These are phyloP conservation scores for Agriopis aurantiaria DNA, from an alignment of 2,888 invertebrate genomes.

Conservation along the genomic window DNA sequence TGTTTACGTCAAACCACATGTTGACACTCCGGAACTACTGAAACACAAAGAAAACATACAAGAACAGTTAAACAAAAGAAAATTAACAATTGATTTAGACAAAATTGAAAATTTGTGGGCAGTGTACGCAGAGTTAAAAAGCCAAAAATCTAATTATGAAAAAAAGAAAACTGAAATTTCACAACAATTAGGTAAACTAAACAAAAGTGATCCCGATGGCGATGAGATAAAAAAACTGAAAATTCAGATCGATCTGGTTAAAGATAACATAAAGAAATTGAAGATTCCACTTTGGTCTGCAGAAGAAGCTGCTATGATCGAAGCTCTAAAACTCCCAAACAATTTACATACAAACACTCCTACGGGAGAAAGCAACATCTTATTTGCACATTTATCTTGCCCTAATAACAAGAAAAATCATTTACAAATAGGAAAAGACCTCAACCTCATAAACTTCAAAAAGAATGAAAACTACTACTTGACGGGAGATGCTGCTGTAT, in stretches of 20 bases:
- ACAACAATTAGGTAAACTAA: slow-evolving; percentile 77
- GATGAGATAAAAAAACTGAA: slow-evolving; percentile 83
- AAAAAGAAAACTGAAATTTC: slow-evolving; percentile 80
- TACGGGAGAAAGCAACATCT: slow-evolving; percentile 61
- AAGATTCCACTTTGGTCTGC: slow-evolving; percentile 89
- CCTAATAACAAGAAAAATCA: slow-evolving; percentile 78
- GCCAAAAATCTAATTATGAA: slow-evolving; percentile 83
- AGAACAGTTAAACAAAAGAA: slow-evolving; percentile 85
- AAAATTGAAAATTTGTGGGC: slow-evolving; percentile 87
- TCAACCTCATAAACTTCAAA: slow-evolving; percentile 85
- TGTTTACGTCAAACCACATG: slow-evolving; percentile 88
- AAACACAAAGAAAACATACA: slow-evolving; percentile 79
- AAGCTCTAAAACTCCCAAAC: slow-evolving; percentile 90
- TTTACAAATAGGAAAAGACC: slow-evolving; percentile 83
- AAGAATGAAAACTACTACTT: slow-evolving; percentile 88
- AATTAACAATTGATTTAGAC: slow-evolving; percentile 82
- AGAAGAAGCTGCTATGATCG: slow-evolving; percentile 89
- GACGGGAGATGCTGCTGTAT: slow-evolving; percentile 89
- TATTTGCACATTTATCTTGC: slow-evolving; percentile 59
- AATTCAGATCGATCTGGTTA: slow-evolving; percentile 83
- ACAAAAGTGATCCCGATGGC: slow-evolving; percentile 66
- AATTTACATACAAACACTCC: slow-evolving; percentile 89
- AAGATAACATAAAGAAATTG: slow-evolving; percentile 88
- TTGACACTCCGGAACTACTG: slow-evolving; percentile 88
- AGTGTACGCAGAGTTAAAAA: slow-evolving; percentile 85